A percentile compares a stretch with the other conserved stretches of the same genome.
phyloP scores from a whole-genome alignment of 2,888 invertebrate genomes.

The Ceriagrion tenellum region DNA sequence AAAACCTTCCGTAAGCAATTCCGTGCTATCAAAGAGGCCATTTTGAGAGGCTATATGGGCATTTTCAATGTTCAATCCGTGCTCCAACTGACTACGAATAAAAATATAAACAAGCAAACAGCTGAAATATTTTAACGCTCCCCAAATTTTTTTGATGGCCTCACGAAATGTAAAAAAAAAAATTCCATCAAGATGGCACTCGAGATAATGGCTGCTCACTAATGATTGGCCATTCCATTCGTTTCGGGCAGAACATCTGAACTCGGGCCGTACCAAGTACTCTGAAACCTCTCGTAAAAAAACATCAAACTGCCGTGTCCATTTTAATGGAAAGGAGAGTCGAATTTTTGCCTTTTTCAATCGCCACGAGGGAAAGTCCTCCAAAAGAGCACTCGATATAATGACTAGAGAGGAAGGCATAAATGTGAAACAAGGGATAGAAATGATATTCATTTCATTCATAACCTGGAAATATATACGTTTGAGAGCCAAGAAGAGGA shows the following conservation, averaged over 20 bases:
- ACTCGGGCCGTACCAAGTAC: background rate
- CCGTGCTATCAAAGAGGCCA: too few relatives aligned
- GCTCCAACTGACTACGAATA: background rate
- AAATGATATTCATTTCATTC: too few relatives aligned
- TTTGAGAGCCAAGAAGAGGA: too few relatives aligned
- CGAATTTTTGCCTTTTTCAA: too few relatives aligned
- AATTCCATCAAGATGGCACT: background rate
- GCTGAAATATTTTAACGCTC: background rate
- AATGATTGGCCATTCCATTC: background rate
- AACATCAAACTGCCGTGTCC: background rate
- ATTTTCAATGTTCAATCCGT: background rate
- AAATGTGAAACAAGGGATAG: too few relatives aligned
- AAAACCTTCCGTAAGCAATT: too few relatives aligned
- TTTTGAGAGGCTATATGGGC: background rate
- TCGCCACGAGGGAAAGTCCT: too few relatives aligned
- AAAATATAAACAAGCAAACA: background rate
- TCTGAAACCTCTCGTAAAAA: background rate
- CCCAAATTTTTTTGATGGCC: background rate
- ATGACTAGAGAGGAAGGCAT: too few relatives aligned
- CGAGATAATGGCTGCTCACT: background rate
- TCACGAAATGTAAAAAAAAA: background rate
- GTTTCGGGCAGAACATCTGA: background rate
- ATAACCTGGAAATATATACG: too few relatives aligned
- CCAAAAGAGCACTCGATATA: too few relatives aligned
- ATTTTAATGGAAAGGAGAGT: background rate